Evolutionary conservation across 2,888 invertebrate species (phyloP), one percentile per base, ranked within the genome.

Genomic region (Athripsodes cinereus): DNA sequence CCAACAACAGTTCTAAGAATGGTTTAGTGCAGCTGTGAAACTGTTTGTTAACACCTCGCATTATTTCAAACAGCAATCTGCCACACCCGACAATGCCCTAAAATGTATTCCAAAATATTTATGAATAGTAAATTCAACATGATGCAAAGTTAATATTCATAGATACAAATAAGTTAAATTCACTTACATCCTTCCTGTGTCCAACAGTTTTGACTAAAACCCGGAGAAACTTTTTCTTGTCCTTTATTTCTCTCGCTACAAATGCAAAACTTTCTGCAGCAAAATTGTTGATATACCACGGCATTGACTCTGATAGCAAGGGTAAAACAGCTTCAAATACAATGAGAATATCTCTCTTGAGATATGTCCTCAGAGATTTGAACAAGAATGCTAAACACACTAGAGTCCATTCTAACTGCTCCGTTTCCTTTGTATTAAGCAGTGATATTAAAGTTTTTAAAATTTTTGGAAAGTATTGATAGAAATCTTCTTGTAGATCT

Each of bases 241-340:
- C 90, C 65, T 85, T 87, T 11, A 92, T 86, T 79, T 93, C 93
- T 64, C 96, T 80, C 2, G 94, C 90, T 1, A 98, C 88, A 78
- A 94, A 97, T 0, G 96, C 90, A 79, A 97, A 96, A 72, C 95
- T 92, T 74, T 97, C 96, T 0, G 95, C 93, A 2, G 96, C 95
- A 82, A 97, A 98, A 68, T 89, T 89, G 65, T 90, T 88, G 20
- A 97, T 86, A 69, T 95, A 93, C 62, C 84, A 83, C 21, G 92
- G 90, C 67, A 87, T 85, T n/a, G 79, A 76, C 53, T 87, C 86
- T 65, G 88, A 87, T 35, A 96, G 72, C 3, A 96, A 74, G 0
- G 92, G 91, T 34, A 91, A 70, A 8, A 92, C 80, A 50, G 83
- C 78, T 64, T 83, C 82, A 63, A 92, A 83, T 0, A 94, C 84